These are phyloP conservation scores for Orestias chungarensis DNA, from an alignment of 2,797 vertebrate genomes.

Conservation along the genomic window DNA sequence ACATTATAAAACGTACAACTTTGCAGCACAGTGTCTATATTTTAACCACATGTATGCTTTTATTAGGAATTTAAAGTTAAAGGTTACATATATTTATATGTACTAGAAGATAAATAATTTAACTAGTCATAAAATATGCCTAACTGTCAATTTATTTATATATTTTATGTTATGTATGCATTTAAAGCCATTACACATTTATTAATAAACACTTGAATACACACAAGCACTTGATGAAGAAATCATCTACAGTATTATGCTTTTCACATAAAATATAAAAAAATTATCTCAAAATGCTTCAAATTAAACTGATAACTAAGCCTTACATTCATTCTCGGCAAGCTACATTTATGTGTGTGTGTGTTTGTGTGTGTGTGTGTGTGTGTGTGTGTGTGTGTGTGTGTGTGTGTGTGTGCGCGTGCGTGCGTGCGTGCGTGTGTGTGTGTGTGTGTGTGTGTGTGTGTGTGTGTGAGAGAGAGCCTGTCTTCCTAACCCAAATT, in stretches of 20 bases:
- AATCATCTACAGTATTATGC: neutral
- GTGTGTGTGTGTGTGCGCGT: neutral
- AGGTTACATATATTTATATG: no score
- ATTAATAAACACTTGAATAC: neutral
- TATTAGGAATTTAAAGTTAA: no score
- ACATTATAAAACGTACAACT: neutral
- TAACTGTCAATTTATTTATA: no score
- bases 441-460: neutral
- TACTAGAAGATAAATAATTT: neutral
- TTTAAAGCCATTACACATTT: neutral
- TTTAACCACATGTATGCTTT: neutral
- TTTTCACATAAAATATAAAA: neutral
- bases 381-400: neutral
- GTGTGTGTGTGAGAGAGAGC: neutral
- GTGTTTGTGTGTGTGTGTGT: neutral
- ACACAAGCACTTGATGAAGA: neutral
- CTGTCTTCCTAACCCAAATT: neutral
- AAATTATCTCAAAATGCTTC: neutral
- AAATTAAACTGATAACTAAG: neutral
- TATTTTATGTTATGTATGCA: neutral
- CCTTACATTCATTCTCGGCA: no score
- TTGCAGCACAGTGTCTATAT: neutral
- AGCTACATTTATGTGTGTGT: no score
- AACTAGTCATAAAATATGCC: no score
- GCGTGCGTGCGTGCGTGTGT: neutral